Conservation (phyloP, 2,888 invertebrate species). For the Polymixis lichenea region DNA sequence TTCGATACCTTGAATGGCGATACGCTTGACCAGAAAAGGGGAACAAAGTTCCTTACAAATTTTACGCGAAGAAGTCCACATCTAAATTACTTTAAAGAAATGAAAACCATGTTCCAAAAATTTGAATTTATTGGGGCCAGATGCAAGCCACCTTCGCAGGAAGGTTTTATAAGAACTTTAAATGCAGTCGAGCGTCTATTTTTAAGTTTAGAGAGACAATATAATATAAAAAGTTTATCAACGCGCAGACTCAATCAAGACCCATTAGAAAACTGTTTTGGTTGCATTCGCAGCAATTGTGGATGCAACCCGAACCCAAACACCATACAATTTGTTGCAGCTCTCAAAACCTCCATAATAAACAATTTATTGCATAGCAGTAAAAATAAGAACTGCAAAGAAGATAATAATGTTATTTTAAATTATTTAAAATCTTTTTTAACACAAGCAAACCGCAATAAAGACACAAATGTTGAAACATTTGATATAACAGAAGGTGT, state of each 20-base stretch:
- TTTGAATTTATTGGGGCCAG: conserved; percentile 1
- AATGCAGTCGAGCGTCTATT: conserved; percentile 3
- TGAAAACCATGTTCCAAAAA: not conserved
- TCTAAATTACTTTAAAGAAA: not conserved
- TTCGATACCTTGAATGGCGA: conserved; percentile 8
- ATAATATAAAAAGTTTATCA: conserved; percentile 6
- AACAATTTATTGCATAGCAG: conserved; percentile 7
- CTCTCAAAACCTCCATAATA: not conserved
- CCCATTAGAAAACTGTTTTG: conserved; percentile 7
- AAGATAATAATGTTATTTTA: not conserved
- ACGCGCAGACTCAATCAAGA: conserved; percentile 13
- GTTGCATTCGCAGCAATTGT: conserved; percentile 3
- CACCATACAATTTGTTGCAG: not conserved
- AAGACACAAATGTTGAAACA: conserved; percentile 11
- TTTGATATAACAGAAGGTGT: conserved; percentile 13
- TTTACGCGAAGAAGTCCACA: conserved; percentile 5
- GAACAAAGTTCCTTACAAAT: not conserved
- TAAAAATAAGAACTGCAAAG: conserved; percentile 5
- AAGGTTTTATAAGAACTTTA: not conserved
- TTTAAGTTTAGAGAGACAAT: not conserved
- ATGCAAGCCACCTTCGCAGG: not conserved
- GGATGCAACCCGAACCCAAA: not conserved
- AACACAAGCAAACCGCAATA: not conserved
- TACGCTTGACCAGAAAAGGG: not conserved
- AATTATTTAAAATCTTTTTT: conserved; percentile 14